Conservation (phyloP, 2,888 invertebrate genomes). For the Cetonia aurata region DNA sequence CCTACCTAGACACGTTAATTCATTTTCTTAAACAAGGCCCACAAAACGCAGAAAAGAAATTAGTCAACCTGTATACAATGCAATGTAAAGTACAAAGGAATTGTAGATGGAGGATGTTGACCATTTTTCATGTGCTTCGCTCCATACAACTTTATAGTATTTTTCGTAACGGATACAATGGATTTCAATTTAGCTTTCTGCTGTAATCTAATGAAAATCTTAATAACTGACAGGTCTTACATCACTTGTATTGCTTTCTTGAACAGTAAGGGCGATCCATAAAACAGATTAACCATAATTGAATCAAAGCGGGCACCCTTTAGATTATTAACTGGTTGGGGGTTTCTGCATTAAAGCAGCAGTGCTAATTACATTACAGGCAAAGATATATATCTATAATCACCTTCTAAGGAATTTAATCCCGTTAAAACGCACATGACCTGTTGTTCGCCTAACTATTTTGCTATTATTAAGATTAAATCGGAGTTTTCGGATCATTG, state of each 20-base stretch:
- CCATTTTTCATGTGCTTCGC: too few relatives aligned
- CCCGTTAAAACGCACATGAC: background rate
- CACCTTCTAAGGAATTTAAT: constrained; percentile 5
- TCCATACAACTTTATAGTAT: too few relatives aligned
- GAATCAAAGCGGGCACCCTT: constrained; percentile 31
- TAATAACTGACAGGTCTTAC: background rate
- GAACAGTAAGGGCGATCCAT: background rate
- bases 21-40: too few relatives aligned
- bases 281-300: constrained; percentile 31
- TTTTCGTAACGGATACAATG: too few relatives aligned
- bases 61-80: too few relatives aligned
- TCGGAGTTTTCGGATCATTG: background rate
- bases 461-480: background rate
- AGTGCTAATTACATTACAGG: constrained; percentile 21
- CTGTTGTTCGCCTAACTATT: background rate
- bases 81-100: too few relatives aligned
- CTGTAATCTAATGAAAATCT: too few relatives aligned
- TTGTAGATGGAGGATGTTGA: too few relatives aligned
- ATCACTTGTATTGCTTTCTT: background rate
- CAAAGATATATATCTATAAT: constrained; percentile 3
- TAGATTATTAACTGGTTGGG: constrained; percentile 7
- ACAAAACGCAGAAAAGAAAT: too few relatives aligned
- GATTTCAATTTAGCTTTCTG: too few relatives aligned
- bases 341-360: constrained; percentile 9
- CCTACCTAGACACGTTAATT: too few relatives aligned